Evolutionary conservation across 1,140 invertebrate species (phyloP).

Genomic region (Cyrtorhinus lividipennis): DNA sequence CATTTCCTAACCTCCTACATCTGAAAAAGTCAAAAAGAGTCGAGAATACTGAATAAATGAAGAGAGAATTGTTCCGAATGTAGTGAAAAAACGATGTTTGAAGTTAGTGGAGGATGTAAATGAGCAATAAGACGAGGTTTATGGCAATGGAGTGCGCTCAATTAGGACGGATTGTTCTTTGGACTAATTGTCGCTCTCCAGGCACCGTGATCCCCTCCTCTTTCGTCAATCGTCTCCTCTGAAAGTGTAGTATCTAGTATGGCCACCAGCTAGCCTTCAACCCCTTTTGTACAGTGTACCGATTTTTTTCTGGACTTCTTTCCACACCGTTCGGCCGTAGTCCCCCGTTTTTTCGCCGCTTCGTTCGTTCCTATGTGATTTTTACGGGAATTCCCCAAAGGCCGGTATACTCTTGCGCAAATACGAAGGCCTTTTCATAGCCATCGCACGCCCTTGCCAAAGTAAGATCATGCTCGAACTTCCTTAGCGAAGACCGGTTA

Average conservation of each 20-base stretch:
- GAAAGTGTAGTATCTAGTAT: background rate
- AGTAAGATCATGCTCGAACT: background rate
- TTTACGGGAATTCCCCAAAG: too few relatives aligned
- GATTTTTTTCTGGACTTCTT: background rate
- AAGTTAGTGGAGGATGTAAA: too few relatives aligned
- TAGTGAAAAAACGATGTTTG: too few relatives aligned
- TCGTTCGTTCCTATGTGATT: background rate
- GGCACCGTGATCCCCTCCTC: background rate
- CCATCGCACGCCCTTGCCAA: background rate
- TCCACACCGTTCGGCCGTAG: background rate
- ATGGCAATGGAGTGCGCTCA: background rate
- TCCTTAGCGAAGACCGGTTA: background rate
- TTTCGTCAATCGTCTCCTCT: slow-evolving; percentile 1
- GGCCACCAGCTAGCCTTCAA: slow-evolving; percentile 7
- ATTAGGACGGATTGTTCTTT: background rate
- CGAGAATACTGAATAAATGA: too few relatives aligned
- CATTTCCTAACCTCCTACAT: too few relatives aligned
- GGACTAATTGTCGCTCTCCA: background rate
- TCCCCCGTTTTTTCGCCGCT: background rate
- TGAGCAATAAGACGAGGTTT: too few relatives aligned
- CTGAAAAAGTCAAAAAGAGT: too few relatives aligned
- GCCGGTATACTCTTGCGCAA: too few relatives aligned
- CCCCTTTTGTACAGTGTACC: background rate
- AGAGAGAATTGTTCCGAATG: too few relatives aligned
- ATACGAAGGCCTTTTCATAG: background rate